Base-by-base conservation (phyloP, 2,888 invertebrate genomes). In the Onthophagus sagittarius region DNA sequence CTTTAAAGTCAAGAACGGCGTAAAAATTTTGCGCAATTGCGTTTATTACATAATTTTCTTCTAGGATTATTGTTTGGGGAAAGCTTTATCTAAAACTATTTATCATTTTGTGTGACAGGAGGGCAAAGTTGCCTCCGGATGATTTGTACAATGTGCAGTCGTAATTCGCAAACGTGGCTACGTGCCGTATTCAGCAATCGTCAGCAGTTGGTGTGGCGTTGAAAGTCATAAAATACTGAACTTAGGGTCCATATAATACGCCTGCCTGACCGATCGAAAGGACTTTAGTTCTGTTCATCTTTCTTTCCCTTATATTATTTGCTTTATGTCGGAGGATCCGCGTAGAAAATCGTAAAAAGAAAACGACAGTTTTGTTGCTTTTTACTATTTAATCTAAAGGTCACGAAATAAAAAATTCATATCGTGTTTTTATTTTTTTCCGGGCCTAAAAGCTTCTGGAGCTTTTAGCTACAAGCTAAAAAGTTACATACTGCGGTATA, bases 101-200 rank as follows among this genome's bases (percentile, higher is more conserved):
- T 53, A 53, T 53, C 39, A 53, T 53, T 7, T 1, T 1, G 1
- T 53, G 9, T 11, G 39, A 53, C 39, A 11, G 9, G 39, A 11
- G 39, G 11, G 39, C 39, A 53, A 53, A 53, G 9, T 53, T 53
- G 11, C 39, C 39, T 11, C 39, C 39, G 39, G 7, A 23, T 32
- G 32, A 67, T 67, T 23, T 67, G 67, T 31, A 67, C 67, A 32
- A 32, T n/a, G 67, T n/a, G 32, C 67, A 32, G 67, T 67, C 67
- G 67, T 67, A 67, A 67, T 32, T 67, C 79, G 78, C 67, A 72
- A 72, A 65, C 79, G 78, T 79, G 80, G 81, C 81, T 82, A 81
- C 81, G 81, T 81, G 81, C 81, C 81, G 81, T 82, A 81, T 82
- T 80, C 79, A 79, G 81, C 81, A 78, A 81, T 82, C 81, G 82